Evolutionary conservation across 2,888 invertebrate genomes (phyloP).

Genomic region (Acronicta leporina): DNA sequence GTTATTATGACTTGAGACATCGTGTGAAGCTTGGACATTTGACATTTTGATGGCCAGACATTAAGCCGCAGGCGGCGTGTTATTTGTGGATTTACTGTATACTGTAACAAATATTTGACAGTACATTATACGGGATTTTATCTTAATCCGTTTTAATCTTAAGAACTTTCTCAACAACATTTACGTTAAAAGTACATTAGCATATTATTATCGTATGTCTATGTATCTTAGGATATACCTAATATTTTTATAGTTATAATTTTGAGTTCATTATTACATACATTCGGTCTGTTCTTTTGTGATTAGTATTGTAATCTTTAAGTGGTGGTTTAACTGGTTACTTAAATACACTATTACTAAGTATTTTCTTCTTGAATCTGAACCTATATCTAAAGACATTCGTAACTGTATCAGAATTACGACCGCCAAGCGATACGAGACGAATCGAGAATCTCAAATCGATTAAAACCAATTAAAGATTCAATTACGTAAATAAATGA

Average conservation of each 20-base stretch:
- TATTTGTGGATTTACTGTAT: constrained; percentile 2
- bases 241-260: no score
- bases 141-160: background rate
- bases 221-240: no score
- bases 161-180: background rate
- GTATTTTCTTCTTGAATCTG: constrained; percentile 16
- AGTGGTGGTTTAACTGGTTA: constrained; percentile 3
- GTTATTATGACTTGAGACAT: constrained; percentile 23
- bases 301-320: no score
- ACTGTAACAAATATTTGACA: no score
- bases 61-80: constrained; percentile 20
- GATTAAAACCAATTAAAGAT: constrained; percentile 30
- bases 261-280: no score
- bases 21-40: constrained; percentile 33
- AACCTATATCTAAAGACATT: constrained; percentile 13
- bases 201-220: no score
- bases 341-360: constrained; percentile 1
- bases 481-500: constrained; percentile 32
- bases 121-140: background rate
- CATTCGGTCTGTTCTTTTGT: no score
- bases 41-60: constrained; percentile 32
- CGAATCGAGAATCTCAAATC: constrained; percentile 40
- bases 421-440: constrained; percentile 20
- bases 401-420: constrained; percentile 28
- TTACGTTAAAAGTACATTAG: no score